A percentile compares a stretch with the other conserved stretches of the same genome.
Evolutionary conservation across 2,113 vertebrate genomes (phyloP).

Genomic region (Engraulis encrasicolus): DNA sequence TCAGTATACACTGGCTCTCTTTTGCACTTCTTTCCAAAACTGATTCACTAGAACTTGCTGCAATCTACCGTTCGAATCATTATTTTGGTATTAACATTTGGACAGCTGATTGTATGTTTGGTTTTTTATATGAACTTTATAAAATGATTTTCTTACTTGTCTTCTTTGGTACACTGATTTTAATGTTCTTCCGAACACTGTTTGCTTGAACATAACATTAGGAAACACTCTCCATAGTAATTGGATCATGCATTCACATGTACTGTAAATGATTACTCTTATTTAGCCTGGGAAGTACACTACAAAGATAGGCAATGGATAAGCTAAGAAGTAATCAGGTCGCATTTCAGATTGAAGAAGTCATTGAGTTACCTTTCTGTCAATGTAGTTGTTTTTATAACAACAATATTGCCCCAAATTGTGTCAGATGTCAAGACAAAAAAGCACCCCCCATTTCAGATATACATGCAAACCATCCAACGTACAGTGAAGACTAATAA

Average conservation of each 20-base stretch:
- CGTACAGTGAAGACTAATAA: background rate
- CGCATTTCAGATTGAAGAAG: conserved; percentile 71
- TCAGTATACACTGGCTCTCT: background rate
- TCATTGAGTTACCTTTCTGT: conserved; percentile 72
- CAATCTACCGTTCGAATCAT: conserved; percentile 7
- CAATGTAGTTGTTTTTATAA: conserved; percentile 59
- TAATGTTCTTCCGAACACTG: background rate
- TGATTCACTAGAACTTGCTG: background rate
- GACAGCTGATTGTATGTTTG: conserved; percentile 31
- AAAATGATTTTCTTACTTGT: background rate
- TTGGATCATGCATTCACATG: no score
- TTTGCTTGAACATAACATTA: background rate
- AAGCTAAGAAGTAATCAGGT: conserved; percentile 61
- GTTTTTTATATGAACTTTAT: conserved; percentile 12
- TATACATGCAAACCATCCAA: background rate
- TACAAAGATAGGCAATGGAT: background rate
- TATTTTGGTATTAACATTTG: conserved; percentile 27
- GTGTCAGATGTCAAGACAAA: conserved; percentile 8
- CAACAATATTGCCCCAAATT: conserved; percentile 54
- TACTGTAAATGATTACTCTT: no score
- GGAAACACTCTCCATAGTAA: background rate
- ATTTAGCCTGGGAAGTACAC: background rate
- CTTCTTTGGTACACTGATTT: conserved; percentile 34
- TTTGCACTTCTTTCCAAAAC: background rate
- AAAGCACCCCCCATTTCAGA: background rate